Percentiles rank a stretch among this genome's conserved stretches.
phyloP scores from a whole-genome alignment of 2,797 vertebrate genomes.

The Manis javanica region DNA sequence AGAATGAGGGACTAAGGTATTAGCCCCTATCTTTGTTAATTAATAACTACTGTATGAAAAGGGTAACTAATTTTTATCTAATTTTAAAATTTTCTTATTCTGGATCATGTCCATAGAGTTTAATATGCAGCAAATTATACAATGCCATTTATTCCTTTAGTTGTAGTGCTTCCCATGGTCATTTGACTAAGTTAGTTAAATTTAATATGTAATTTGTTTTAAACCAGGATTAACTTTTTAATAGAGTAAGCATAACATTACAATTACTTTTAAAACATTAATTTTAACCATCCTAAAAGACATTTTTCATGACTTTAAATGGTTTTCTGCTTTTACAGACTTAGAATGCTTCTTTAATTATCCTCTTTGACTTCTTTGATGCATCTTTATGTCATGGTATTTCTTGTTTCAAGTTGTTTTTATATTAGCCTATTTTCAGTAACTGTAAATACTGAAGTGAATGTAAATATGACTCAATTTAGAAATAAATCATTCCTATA shows the following conservation, averaged over 20 bases:
- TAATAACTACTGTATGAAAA: background rate
- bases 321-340: background rate
- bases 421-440: background rate
- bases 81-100: constrained; percentile 35
- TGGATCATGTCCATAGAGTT: background rate
- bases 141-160: background rate
- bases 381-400: constrained; percentile 26
- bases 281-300: constrained; percentile 19
- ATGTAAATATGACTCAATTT: background rate
- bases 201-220: constrained; percentile 37
- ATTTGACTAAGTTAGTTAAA: constrained; percentile 34
- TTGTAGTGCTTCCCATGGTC: background rate
- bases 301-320: constrained; percentile 34
- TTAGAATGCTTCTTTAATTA: constrained; percentile 21
- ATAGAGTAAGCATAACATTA: background rate
- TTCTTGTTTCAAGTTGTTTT: constrained; percentile 30
- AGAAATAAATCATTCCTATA: constrained; percentile 32
- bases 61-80: background rate
- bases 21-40: background rate
- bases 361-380: background rate
- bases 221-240: constrained; percentile 50
- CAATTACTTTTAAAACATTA: constrained; percentile 42
- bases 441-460: constrained; percentile 43
- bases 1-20: background rate
- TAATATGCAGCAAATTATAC: constrained; percentile 12